phyloP scores from a whole-genome alignment of 2,113 vertebrate species.

The Lophius piscatorius region DNA sequence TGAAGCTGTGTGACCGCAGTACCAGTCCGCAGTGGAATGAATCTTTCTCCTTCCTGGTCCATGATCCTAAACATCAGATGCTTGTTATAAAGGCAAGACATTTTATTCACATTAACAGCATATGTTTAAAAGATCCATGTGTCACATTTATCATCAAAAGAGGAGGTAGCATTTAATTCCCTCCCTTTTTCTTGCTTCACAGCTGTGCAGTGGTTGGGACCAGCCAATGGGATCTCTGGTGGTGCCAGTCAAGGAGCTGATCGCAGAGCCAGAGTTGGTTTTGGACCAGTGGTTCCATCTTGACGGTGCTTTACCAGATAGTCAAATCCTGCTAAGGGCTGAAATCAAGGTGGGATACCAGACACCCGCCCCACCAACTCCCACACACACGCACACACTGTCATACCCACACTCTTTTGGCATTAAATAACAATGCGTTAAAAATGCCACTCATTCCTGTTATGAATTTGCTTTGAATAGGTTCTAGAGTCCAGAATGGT shows the following conservation, averaged over 20 bases:
- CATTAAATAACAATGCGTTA: neutral
- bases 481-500: conserved; percentile 78
- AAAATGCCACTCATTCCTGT: neutral
- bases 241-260: conserved; percentile 82
- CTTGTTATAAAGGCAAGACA: conserved; percentile 86
- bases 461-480: conserved; percentile 43
- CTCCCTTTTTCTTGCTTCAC: neutral
- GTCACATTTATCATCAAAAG: neutral
- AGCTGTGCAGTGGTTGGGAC: conserved; percentile 81
- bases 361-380: conserved; percentile 9
- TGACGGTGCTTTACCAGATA: conserved; percentile 73
- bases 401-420: neutral
- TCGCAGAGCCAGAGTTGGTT: conserved; percentile 77
- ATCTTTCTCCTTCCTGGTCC: conserved; percentile 85
- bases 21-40: conserved; percentile 86
- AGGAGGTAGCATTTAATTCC: neutral
- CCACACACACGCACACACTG: neutral
- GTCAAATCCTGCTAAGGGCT: conserved; percentile 86
- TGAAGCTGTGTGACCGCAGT: conserved; percentile 80
- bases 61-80: conserved; percentile 81
- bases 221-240: conserved; percentile 83
- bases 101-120: neutral
- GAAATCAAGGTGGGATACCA: conserved; percentile 84
- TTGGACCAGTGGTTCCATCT: conserved; percentile 86
- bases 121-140: neutral